Conservation (phyloP, 1,140 invertebrate genomes). For the Aleiodes sp. region DNA sequence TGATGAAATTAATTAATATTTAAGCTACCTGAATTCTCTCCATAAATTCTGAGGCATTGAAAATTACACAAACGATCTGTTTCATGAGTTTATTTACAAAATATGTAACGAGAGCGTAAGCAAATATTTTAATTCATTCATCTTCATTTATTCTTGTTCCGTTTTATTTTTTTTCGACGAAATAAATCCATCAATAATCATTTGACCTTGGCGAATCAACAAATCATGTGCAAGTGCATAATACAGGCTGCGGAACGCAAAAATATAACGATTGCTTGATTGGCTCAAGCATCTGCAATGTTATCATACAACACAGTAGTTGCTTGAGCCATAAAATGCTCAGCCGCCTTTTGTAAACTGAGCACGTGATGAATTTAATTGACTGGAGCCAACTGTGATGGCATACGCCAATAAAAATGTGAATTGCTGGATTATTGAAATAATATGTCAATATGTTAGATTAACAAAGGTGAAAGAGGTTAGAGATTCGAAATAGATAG, state of each 20-base stretch:
- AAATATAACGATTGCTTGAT: constrained; percentile 9
- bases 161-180: not conserved
- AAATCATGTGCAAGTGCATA: constrained; percentile 2
- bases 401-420: not conserved
- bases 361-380: not conserved
- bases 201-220: not conserved
- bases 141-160: constrained; percentile 20
- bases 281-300: not conserved
- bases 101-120: no score
- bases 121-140: not conserved
- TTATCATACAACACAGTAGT: not conserved
- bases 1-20: no score
- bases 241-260: no score
- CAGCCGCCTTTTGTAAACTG: not conserved
- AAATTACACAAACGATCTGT: no score
- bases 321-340: not conserved
- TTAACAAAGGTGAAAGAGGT: no score
- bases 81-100: no score
- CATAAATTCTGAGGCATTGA: no score
- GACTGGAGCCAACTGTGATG: not conserved
- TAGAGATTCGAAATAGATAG: no score
- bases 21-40: no score
- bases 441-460: not conserved
- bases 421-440: not conserved
- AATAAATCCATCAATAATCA: not conserved